These are phyloP conservation scores for Linepithema humile DNA, from an alignment of 1,140 invertebrate genomes.

Conservation along the genomic window DNA sequence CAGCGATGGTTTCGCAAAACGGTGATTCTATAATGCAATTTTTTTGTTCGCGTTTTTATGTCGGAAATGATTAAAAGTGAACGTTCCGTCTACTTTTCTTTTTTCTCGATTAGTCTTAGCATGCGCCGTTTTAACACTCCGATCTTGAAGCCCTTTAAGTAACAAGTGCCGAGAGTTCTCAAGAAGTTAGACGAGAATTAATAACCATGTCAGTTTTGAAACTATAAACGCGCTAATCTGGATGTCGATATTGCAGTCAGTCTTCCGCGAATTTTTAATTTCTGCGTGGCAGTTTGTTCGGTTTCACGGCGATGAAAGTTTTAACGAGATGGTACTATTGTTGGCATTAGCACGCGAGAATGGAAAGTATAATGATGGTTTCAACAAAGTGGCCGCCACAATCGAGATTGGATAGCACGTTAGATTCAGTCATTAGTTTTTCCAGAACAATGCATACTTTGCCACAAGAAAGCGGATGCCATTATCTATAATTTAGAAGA, in stretches of 20 bases:
- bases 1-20: neutral
- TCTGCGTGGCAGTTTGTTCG: neutral
- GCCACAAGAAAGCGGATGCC: neutral
- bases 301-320: slow-evolving; percentile 29
- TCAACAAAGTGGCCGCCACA: neutral
- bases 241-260: slow-evolving; percentile 1
- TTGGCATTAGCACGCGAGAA: slow-evolving; percentile 14
- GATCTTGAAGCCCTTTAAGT: neutral
- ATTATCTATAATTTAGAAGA: neutral
- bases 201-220: slow-evolving; percentile 20
- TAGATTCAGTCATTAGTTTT: neutral
- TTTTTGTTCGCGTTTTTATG: neutral
- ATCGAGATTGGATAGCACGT: neutral
- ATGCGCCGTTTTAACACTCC: neutral
- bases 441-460: neutral
- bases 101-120: neutral
- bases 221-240: neutral
- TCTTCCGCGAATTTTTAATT: slow-evolving; percentile 27
- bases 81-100: neutral
- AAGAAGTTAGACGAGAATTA: slow-evolving; percentile 31
- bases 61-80: neutral
- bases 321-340: neutral
- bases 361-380: slow-evolving; percentile 17
- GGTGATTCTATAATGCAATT: neutral
- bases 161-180: neutral